A percentile compares a stretch with the other conserved stretches of the same genome.
Evolutionary conservation across 1,140 invertebrate species (phyloP).

Genomic region (Grapholita molesta): DNA sequence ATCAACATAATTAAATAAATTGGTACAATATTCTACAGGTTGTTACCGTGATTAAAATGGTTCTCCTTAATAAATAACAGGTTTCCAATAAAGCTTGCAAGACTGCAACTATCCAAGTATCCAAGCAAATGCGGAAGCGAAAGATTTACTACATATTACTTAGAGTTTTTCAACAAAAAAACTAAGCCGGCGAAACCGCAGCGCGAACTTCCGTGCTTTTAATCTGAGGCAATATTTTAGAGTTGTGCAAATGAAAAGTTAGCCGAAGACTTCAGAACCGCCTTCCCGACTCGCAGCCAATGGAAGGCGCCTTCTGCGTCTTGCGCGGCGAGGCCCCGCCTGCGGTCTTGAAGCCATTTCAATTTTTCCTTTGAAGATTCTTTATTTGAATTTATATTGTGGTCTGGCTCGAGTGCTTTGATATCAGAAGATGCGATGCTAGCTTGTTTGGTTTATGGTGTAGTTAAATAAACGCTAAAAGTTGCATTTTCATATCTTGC

Average conservation of each 20-base stretch:
- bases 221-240: constrained; percentile 71
- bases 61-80: neutral
- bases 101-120: neutral
- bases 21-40: constrained; percentile 1
- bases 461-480: neutral
- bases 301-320: constrained; percentile 71
- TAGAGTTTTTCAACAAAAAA: constrained; percentile 50
- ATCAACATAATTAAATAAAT: neutral
- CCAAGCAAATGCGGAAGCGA: constrained; percentile 33
- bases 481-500: too few relatives aligned
- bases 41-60: constrained; percentile 2
- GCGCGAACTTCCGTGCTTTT: constrained; percentile 62
- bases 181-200: constrained; percentile 58
- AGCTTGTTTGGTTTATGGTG: neutral
- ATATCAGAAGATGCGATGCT: neutral
- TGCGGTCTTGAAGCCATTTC: constrained; percentile 69
- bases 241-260: constrained; percentile 75
- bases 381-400: constrained; percentile 67
- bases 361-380: constrained; percentile 73
- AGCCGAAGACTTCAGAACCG: constrained; percentile 62
- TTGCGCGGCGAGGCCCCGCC: constrained; percentile 60
- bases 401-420: constrained; percentile 35
- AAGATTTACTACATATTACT: constrained; percentile 42
- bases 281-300: constrained; percentile 64
- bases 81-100: neutral